Conservation (phyloP, 2,113 vertebrate genomes). For the Acrocephalus arundinaceus region DNA sequence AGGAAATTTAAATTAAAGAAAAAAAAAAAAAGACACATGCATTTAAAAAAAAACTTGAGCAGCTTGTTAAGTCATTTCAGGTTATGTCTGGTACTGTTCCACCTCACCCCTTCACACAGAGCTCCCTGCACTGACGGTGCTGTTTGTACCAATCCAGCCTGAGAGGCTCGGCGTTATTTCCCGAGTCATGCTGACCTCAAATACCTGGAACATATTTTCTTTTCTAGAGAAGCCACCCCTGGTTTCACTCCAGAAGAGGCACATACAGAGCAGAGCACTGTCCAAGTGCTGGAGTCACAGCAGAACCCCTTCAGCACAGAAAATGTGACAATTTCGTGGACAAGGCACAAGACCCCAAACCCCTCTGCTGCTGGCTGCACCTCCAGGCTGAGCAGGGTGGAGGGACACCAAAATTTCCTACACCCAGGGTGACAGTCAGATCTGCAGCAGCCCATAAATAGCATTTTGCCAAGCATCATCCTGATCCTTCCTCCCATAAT, state of each 20-base stretch:
- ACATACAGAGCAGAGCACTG: not conserved
- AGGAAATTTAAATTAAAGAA: slow-evolving; percentile 55
- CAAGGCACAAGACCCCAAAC: not conserved
- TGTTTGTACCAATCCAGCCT: not conserved
- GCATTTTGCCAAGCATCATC: not conserved
- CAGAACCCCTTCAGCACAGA: not conserved
- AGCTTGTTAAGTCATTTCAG: slow-evolving; percentile 59
- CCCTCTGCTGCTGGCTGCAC: not conserved
- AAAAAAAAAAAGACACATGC: not conserved
- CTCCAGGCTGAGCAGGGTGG: not conserved
- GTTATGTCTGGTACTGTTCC: slow-evolving; percentile 28
- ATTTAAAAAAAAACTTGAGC: slow-evolving; percentile 37
- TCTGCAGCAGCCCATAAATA: not conserved
- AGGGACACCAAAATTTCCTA: not conserved
- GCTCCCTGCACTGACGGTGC: not conserved
- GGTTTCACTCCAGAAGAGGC: not conserved
- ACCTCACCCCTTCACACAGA: not conserved
- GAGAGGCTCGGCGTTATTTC: not conserved
- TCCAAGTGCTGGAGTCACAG: not conserved
- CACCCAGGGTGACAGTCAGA: not conserved
- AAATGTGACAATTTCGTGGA: accelerated
- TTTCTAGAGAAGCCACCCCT: not conserved
- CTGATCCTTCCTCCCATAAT: not conserved
- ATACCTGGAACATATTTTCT: not conserved
- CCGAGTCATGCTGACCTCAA: not conserved